These are phyloP conservation scores for Luscinia megarhynchos DNA, from an alignment of 2,797 vertebrate species.

Conservation along the genomic window DNA sequence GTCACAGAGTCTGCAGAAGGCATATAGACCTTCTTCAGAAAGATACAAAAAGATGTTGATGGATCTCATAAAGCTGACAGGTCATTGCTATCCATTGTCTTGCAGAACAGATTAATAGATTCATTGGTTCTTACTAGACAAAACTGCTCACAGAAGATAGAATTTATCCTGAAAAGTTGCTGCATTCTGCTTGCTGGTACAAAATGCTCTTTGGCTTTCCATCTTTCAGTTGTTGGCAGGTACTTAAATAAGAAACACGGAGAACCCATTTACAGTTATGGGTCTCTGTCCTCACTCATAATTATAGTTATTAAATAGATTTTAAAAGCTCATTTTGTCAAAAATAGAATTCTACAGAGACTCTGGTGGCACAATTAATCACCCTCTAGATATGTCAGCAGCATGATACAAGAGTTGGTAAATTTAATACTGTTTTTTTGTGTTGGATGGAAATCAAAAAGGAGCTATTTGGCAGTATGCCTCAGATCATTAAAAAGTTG, in stretches of 20 bases:
- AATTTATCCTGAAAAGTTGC: conserved; percentile 48
- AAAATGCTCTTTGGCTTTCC: conserved; percentile 43
- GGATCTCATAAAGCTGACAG: conserved; percentile 25
- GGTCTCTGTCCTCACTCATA: conserved; percentile 57
- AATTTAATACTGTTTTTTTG: conserved; percentile 56
- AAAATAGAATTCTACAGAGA: conserved; percentile 48
- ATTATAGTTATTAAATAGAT: conserved; percentile 56
- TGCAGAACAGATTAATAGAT: conserved; percentile 48
- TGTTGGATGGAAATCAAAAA: conserved; percentile 54
- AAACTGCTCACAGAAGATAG: conserved; percentile 49
- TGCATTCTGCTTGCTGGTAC: conserved; percentile 62
- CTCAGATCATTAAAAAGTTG: conserved; percentile 61
- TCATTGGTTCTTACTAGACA: conserved; percentile 50
- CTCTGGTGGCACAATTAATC: conserved; percentile 55
- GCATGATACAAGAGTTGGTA: conserved; percentile 47
- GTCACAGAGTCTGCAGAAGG: conserved; percentile 8
- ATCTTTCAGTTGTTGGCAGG: conserved; percentile 54
- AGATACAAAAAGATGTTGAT: conserved; percentile 10
- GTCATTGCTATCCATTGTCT: conserved; percentile 25
- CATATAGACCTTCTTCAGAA: not conserved
- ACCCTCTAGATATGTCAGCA: conserved; percentile 45
- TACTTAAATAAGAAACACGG: conserved; percentile 62
- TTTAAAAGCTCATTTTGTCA: conserved; percentile 68
- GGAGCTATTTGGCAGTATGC: conserved; percentile 31
- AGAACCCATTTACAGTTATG: conserved; percentile 8